Evolutionary conservation across 1,140 invertebrate genomes (phyloP).

Genomic region (Scaptomyza pallida): DNA sequence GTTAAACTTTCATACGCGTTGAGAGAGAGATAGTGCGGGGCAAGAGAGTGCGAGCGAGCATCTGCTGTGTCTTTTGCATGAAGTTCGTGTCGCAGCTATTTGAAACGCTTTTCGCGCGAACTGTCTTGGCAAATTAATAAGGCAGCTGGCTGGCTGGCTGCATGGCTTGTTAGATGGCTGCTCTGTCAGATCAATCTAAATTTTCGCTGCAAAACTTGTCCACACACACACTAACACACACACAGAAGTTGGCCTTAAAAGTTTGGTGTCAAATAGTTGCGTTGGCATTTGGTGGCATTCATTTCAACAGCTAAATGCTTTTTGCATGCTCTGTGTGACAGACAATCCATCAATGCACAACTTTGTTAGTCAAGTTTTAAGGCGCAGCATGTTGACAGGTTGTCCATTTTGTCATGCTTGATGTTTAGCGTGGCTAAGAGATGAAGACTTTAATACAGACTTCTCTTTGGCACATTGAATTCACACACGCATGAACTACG

Average conservation of each 20-base stretch:
- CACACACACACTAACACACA: constrained; percentile 2
- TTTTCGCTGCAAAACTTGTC: constrained; percentile 48
- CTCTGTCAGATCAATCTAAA: constrained; percentile 74
- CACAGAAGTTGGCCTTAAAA: constrained; percentile 38
- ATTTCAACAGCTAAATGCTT: constrained; percentile 45
- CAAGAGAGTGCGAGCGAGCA: not conserved
- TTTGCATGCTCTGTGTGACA: constrained; percentile 29
- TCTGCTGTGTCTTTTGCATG: constrained; percentile 10
- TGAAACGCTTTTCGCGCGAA: not conserved
- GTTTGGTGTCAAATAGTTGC: constrained; percentile 55
- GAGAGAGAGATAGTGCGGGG: not conserved
- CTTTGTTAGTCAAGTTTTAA: constrained; percentile 26
- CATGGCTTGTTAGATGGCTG: not conserved
- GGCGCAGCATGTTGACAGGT: not conserved
- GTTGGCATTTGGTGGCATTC: constrained; percentile 27
- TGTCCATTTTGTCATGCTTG: not conserved
- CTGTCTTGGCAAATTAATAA: constrained; percentile 69
- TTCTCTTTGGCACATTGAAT: too few species aligned
- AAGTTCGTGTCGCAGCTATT: not conserved
- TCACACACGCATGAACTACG: not conserved
- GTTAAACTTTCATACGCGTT: constrained; percentile 55
- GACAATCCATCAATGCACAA: constrained; percentile 39
- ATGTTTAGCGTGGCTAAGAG: too few species aligned
- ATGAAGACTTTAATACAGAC: too few species aligned
- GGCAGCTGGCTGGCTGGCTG: constrained; percentile 42